These are phyloP conservation scores for Pelvicachromis taeniatus DNA, from an alignment of 2,113 vertebrate genomes.

Conservation along the genomic window DNA sequence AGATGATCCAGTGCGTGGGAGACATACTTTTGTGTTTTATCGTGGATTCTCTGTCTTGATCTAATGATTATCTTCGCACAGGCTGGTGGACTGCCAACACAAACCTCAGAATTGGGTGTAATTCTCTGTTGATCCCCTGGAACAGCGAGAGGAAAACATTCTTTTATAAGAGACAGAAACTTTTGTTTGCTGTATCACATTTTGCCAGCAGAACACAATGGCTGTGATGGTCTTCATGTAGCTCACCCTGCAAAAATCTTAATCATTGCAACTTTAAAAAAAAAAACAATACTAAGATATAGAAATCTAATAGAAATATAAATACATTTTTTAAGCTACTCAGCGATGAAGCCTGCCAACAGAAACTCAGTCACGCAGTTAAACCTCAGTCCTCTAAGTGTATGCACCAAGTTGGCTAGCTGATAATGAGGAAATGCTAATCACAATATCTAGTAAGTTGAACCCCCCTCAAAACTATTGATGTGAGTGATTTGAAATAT, in stretches of 20 bases:
- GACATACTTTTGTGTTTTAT: background rate
- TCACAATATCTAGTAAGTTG: background rate
- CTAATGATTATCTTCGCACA: background rate
- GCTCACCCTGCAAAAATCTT: background rate
- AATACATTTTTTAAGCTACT: background rate
- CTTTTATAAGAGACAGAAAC: background rate
- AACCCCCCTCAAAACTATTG: background rate
- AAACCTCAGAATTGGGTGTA: background rate
- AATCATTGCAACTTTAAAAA: background rate
- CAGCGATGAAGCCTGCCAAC: background rate
- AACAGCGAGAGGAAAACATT: background rate
- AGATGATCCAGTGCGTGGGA: constrained; percentile 34
- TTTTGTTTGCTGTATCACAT: background rate
- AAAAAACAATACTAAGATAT: background rate
- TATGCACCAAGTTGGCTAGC: background rate
- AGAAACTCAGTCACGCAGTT: background rate
- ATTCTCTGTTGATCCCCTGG: background rate
- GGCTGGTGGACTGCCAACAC: constrained; percentile 6
- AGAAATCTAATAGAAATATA: background rate
- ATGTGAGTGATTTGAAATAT: background rate
- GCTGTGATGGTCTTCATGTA: background rate
- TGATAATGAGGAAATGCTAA: background rate
- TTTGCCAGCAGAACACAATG: background rate
- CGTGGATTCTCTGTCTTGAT: background rate
- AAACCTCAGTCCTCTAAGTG: background rate